These are phyloP conservation scores for Rachycentron canadum DNA, from an alignment of 2,797 vertebrate genomes.

Conservation along the genomic window DNA sequence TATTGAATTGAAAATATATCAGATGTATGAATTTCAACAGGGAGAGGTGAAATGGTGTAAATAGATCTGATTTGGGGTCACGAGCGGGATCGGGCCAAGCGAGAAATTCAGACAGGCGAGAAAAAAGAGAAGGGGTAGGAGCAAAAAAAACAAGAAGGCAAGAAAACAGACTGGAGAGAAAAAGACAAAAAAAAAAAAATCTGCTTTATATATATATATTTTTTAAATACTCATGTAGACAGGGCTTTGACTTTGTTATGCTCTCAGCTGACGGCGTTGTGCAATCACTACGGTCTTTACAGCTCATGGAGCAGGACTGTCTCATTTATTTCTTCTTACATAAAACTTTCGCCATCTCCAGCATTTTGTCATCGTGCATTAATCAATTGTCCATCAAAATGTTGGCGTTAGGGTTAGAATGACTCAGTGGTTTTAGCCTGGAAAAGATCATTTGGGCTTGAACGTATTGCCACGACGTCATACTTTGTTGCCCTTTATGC, in stretches of 20 bases:
- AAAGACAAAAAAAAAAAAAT: conserved; percentile 38
- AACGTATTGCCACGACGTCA: background rate
- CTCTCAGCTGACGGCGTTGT: conserved; percentile 46
- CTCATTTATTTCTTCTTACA: conserved; percentile 31
- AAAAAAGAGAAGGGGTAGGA: background rate
- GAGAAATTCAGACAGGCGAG: conserved; percentile 35
- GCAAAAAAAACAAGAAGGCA: background rate
- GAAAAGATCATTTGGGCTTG: background rate
- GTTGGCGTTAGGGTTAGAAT: conserved; percentile 8
- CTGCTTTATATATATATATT: too few species aligned
- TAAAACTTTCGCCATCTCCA: conserved; percentile 7
- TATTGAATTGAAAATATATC: conserved; percentile 77
- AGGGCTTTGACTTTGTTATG: conserved; percentile 46
- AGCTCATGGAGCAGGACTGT: conserved; percentile 25
- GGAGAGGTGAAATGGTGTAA: conserved; percentile 71
- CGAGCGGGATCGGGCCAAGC: conserved; percentile 24
- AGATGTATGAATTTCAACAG: conserved; percentile 71
- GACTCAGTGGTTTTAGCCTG: conserved; percentile 6
- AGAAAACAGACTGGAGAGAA: conserved; percentile 15
- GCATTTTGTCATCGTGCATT: conserved; percentile 27
- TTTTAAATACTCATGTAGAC: conserved; percentile 32
- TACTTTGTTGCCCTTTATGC: conserved; percentile 4
- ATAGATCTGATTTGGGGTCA: conserved; percentile 69
- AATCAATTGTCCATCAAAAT: conserved; percentile 22
- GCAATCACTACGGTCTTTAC: conserved; percentile 23